phyloP scores from a whole-genome alignment of 2,888 invertebrate species.

The Kryphioiulus occultus region DNA sequence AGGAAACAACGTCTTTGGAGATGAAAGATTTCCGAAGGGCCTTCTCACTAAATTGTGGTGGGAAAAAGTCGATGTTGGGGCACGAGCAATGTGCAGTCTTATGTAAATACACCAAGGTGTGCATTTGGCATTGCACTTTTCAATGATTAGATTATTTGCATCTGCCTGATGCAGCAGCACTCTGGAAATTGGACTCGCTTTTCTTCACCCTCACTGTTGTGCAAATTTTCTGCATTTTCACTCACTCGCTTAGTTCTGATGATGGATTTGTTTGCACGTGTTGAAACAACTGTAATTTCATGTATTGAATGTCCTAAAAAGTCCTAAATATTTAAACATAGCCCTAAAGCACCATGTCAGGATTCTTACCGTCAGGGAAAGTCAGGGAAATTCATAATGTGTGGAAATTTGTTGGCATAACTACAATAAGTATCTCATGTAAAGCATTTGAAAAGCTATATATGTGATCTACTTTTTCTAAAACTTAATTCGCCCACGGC shows the following conservation, averaged over 20 bases:
- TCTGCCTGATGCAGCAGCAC: neutral
- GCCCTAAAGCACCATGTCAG: too few relatives aligned
- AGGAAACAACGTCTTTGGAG: neutral
- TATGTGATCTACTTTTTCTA: too few relatives aligned
- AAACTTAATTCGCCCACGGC: too few relatives aligned
- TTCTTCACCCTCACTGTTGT: neutral
- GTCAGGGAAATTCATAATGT: too few relatives aligned
- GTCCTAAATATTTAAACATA: too few relatives aligned
- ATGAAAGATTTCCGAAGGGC: neutral
- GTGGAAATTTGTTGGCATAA: too few relatives aligned
- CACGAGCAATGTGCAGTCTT: neutral
- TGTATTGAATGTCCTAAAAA: constrained; percentile 17
- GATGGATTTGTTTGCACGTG: neutral
- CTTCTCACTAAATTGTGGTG: neutral
- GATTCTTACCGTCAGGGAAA: too few relatives aligned
- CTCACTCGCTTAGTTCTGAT: neutral
- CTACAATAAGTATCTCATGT: too few relatives aligned
- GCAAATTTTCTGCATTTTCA: neutral
- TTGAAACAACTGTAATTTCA: neutral
- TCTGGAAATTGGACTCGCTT: neutral
- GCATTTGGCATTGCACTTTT: constrained; percentile 5
- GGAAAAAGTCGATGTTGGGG: neutral
- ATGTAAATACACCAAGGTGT: neutral
- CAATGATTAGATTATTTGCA: neutral
- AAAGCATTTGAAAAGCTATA: too few relatives aligned